A percentile compares a stretch with the other conserved stretches of the same genome.
These are phyloP conservation scores for Lates calcarifer DNA, from an alignment of 2,113 vertebrate species.

Conservation along the genomic window DNA sequence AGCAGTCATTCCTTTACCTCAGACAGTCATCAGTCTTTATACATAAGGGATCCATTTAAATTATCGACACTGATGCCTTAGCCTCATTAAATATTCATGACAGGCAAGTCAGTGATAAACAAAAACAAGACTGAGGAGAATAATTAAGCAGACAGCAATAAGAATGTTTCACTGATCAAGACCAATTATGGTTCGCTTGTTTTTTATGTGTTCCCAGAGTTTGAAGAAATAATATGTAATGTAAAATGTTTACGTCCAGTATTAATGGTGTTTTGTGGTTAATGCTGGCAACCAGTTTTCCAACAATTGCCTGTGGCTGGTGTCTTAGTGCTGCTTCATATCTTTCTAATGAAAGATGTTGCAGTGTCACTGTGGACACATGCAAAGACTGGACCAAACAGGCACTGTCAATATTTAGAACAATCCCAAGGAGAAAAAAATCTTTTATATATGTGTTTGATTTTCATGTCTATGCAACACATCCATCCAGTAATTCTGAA, in stretches of 20 bases:
- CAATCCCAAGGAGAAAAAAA: neutral
- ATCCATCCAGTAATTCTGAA: neutral
- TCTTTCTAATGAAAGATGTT: constrained; percentile 26
- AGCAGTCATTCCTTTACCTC: constrained; percentile 5
- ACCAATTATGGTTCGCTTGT: neutral
- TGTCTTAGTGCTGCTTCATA: neutral
- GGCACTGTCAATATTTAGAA: neutral
- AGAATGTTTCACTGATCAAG: neutral
- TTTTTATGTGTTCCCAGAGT: neutral
- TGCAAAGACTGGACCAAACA: constrained; percentile 11
- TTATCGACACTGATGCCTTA: constrained; percentile 19
- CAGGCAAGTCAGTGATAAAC: constrained; percentile 20
- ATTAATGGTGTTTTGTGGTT: neutral
- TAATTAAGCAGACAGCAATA: neutral
- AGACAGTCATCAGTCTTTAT: constrained; percentile 13
- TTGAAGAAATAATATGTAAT: neutral
- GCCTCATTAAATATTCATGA: constrained; percentile 49
- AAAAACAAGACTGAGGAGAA: constrained; percentile 37
- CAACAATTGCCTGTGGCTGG: neutral
- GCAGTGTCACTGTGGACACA: constrained; percentile 1
- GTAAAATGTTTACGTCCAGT: neutral
- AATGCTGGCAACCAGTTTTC: neutral
- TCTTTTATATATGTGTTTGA: neutral
- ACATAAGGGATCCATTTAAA: constrained; percentile 12
- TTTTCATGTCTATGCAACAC: constrained; percentile 2